Conservation (phyloP, 2,113 vertebrate genomes). For the Chamaetylas fuelleborni region DNA sequence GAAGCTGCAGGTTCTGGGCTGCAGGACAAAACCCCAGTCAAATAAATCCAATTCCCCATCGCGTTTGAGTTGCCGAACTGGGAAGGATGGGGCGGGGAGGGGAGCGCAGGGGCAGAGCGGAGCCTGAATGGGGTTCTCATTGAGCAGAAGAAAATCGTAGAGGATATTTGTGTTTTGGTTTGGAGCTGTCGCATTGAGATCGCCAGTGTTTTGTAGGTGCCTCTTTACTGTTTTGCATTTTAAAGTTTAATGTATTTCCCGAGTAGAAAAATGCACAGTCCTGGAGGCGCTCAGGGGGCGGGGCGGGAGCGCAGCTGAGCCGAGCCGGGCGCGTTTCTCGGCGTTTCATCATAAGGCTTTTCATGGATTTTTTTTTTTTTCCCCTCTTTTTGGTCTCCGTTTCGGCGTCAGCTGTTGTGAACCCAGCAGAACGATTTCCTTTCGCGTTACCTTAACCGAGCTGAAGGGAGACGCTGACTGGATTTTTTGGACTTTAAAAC, state of each 20-base stretch:
- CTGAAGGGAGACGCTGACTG: neutral
- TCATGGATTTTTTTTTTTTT: neutral
- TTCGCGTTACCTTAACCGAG: neutral
- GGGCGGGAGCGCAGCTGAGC: constrained; percentile 60
- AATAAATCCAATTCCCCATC: constrained; percentile 51
- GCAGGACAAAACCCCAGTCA: constrained; percentile 30
- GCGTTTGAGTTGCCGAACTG: neutral
- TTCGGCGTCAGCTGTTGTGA: constrained; percentile 47
- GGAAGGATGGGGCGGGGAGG: constrained; percentile 6
- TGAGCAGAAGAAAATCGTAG: constrained; percentile 30
- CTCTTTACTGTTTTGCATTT: constrained; percentile 40
- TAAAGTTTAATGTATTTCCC: constrained; percentile 47
- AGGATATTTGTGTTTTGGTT: neutral
- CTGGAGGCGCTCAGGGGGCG: constrained; percentile 52
- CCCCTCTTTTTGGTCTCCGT: neutral
- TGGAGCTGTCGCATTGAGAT: constrained; percentile 13
- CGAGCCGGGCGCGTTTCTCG: constrained; percentile 50
- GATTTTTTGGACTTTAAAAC: neutral
- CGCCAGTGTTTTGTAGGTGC: constrained; percentile 32
- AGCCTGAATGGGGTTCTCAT: neutral
- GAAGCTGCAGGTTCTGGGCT: constrained; percentile 43
- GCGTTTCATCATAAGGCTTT: constrained; percentile 64
- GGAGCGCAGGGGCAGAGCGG: neutral
- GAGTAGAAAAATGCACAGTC: constrained; percentile 45
- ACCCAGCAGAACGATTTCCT: neutral